phyloP scores from a whole-genome alignment of 1,140 invertebrate species.

The Rhyzopertha dominica region DNA sequence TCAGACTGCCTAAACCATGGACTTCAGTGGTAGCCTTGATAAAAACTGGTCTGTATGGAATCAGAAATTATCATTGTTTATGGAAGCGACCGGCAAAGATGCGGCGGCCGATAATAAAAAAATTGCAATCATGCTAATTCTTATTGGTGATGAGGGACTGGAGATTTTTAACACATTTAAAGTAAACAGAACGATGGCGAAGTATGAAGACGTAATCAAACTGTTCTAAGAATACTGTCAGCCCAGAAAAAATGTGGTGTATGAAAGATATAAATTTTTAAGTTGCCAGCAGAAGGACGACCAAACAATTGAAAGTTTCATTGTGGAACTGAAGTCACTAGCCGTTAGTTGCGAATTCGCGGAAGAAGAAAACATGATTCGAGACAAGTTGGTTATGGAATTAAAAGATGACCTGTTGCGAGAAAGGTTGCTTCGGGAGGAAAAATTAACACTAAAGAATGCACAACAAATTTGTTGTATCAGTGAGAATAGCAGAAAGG shows the following conservation, averaged over 20 bases:
- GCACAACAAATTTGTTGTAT: background rate
- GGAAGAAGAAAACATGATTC: slow-evolving; percentile 2
- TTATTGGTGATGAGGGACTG: slow-evolving; percentile 2
- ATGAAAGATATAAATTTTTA: background rate
- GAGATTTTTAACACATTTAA: slow-evolving; percentile 4
- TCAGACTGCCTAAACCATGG: background rate
- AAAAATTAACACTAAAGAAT: background rate
- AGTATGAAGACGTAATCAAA: background rate
- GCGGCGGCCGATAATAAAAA: background rate
- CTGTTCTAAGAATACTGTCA: background rate
- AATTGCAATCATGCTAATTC: slow-evolving; percentile 1
- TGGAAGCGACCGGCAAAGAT: background rate
- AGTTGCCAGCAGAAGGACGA: background rate
- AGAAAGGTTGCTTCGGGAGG: background rate
- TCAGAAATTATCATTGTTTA: background rate
- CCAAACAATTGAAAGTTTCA: background rate
- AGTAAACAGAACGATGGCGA: background rate
- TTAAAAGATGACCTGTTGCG: background rate
- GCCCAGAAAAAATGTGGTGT: slow-evolving; percentile 2
- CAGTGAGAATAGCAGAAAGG: too few species aligned
- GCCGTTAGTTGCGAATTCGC: background rate
- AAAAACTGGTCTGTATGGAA: slow-evolving; percentile 2
- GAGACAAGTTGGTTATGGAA: slow-evolving; percentile 1
- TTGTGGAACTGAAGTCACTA: slow-evolving; percentile 1
- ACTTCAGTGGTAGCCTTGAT: background rate